Conservation (phyloP, 2,797 vertebrate species). For the Harpagifer antarcticus region DNA sequence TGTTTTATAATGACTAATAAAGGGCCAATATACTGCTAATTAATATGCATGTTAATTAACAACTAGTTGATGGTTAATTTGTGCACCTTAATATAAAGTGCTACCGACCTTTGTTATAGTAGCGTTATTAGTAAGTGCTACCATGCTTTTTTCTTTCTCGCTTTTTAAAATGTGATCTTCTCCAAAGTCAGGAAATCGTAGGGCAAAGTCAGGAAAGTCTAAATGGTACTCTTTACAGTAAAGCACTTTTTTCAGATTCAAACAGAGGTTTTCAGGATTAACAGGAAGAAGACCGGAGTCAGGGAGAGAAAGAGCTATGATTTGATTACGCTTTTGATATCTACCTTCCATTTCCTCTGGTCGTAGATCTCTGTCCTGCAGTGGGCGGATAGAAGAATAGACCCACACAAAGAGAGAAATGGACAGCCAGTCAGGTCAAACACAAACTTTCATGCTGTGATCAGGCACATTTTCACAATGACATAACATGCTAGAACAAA, state of each 20-base stretch:
- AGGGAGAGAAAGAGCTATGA: background rate
- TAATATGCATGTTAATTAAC: too few species aligned
- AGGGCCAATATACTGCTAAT: too few species aligned
- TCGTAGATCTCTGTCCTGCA: slow-evolving; percentile 86
- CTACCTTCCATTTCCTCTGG: slow-evolving; percentile 89
- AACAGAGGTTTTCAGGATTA: background rate
- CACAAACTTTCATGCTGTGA: background rate
- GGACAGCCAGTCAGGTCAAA: slow-evolving; percentile 31
- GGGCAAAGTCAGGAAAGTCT: background rate
- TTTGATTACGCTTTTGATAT: slow-evolving; percentile 32
- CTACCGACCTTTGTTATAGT: background rate
- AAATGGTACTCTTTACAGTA: background rate
- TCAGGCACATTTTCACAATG: background rate
- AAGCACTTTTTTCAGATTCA: slow-evolving; percentile 2
- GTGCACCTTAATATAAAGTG: too few species aligned
- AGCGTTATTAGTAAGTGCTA: background rate
- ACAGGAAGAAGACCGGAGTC: background rate
- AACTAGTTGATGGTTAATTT: too few species aligned
- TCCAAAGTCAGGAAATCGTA: background rate
- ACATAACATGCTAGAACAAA: slow-evolving; percentile 5
- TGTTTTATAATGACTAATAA: too few species aligned
- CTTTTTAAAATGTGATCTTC: background rate
- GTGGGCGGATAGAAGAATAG: slow-evolving; percentile 21
- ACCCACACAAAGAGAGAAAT: slow-evolving; percentile 35
- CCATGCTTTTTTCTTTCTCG: background rate